A percentile compares a stretch with the other conserved stretches of the same genome.
These are phyloP conservation scores for Bedellia somnulentella DNA, from an alignment of 2,888 invertebrate genomes.

Conservation along the genomic window DNA sequence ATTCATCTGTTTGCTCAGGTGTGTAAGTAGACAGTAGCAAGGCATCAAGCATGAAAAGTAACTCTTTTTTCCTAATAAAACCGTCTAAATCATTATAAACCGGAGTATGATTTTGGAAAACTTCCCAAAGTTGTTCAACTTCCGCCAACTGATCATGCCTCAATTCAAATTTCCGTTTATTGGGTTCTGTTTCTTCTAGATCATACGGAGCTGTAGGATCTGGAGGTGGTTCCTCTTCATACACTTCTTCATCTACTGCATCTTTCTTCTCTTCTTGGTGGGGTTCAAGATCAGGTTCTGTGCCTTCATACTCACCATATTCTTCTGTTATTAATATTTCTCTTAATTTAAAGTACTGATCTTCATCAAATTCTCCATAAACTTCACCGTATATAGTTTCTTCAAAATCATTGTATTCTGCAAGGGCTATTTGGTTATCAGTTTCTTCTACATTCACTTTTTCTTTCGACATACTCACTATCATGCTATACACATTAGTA, in stretches of 20 bases:
- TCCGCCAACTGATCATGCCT: slow-evolving; percentile 40
- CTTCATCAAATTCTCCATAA: slow-evolving; percentile 14
- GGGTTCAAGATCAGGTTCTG: slow-evolving; percentile 8
- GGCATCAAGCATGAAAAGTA: slow-evolving; percentile 38
- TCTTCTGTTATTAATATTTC: slow-evolving; percentile 8
- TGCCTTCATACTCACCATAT: slow-evolving; percentile 14
- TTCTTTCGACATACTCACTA: too few relatives aligned
- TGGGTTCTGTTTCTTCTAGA: slow-evolving; percentile 37
- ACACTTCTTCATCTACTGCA: slow-evolving; percentile 22
- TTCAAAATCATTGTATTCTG: slow-evolving; percentile 3
- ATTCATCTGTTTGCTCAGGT: slow-evolving; percentile 36
- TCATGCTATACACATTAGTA: too few relatives aligned
- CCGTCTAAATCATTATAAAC: slow-evolving; percentile 37
- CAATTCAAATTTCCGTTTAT: slow-evolving; percentile 31
- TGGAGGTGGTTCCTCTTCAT: slow-evolving; percentile 30
- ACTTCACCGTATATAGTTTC: background rate
- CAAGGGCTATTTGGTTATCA: background rate
- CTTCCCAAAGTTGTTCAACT: slow-evolving; percentile 40
- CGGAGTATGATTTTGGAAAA: slow-evolving; percentile 41
- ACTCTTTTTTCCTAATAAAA: slow-evolving; percentile 39
- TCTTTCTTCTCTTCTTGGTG: slow-evolving; percentile 12
- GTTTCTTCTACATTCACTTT: slow-evolving; percentile 1
- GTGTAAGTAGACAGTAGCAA: slow-evolving; percentile 38
- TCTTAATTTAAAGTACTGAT: slow-evolving; percentile 8
- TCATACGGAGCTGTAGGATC: slow-evolving; percentile 43